Evolutionary conservation across 2,888 invertebrate species (phyloP).

Genomic region (Idaea straminata): DNA sequence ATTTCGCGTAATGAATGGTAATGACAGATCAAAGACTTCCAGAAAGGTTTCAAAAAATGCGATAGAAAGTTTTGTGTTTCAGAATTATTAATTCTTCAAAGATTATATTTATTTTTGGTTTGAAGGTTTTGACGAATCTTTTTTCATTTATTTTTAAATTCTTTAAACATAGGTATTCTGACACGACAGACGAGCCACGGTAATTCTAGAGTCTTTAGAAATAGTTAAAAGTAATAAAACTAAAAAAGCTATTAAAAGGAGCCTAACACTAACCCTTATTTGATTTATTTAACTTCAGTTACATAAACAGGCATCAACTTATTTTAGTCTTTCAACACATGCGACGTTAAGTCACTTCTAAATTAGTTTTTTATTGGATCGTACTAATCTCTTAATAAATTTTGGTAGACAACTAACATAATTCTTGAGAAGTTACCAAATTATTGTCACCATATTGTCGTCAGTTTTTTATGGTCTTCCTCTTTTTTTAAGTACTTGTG

Average conservation of each 20-base stretch:
- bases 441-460: conserved; percentile 34
- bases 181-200: neutral
- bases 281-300: conserved; percentile 20
- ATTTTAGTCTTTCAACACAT: conserved; percentile 59
- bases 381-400: conserved; percentile 62
- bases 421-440: conserved; percentile 22
- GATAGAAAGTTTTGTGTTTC: neutral
- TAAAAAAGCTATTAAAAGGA: conserved; percentile 7
- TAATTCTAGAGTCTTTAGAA: neutral
- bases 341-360: conserved; percentile 51
- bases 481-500: neutral
- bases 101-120: neutral
- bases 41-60: neutral
- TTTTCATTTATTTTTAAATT: neutral
- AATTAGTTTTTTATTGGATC: conserved; percentile 57
- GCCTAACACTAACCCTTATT: conserved; percentile 18
- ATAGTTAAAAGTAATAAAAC: neutral
- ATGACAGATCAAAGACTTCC: neutral
- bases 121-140: neutral
- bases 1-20: neutral
- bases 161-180: neutral
- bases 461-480: conserved; percentile 16
- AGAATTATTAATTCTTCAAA: neutral
- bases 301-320: conserved; percentile 34
- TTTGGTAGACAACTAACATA: conserved; percentile 26